Percentiles rank a stretch among this genome's conserved stretches.
Conservation (phyloP, 2,888 invertebrate genomes). For the Orgyia antiqua region DNA sequence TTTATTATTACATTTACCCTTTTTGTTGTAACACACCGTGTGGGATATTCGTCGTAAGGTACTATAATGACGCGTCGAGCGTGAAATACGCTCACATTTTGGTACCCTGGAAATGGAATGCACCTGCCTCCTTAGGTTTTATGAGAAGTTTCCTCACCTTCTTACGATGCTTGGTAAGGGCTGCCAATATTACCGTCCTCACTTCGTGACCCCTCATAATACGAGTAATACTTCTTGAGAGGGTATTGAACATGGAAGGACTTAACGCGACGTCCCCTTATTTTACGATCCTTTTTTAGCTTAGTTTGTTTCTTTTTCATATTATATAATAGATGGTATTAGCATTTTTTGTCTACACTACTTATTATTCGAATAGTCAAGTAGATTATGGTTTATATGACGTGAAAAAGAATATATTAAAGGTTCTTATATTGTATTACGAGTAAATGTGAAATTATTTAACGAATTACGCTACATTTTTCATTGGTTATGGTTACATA, state of each 20-base stretch:
- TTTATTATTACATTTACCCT: slow-evolving; percentile 70
- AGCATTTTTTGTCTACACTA: no score
- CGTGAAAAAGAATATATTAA: no score
- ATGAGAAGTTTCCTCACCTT: slow-evolving; percentile 75
- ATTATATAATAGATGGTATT: slow-evolving; percentile 44
- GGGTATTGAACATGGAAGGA: slow-evolving; percentile 61
- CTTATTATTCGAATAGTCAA: no score
- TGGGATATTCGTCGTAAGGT: slow-evolving; percentile 49
- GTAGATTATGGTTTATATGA: no score
- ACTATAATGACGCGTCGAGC: slow-evolving; percentile 65
- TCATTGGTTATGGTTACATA: no score
- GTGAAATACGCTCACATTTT: slow-evolving; percentile 73
- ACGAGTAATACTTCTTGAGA: slow-evolving; percentile 72
- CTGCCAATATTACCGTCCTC: slow-evolving; percentile 72
- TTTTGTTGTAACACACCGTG: slow-evolving; percentile 53
- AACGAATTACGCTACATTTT: no score
- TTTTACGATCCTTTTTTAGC: slow-evolving; percentile 54
- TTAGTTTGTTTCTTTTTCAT: slow-evolving; percentile 50
- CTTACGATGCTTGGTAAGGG: slow-evolving; percentile 64
- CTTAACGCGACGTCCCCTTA: slow-evolving; percentile 48
- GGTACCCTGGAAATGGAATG: slow-evolving; percentile 72
- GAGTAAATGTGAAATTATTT: no score
- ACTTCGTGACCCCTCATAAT: slow-evolving; percentile 77
- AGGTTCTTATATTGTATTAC: no score
- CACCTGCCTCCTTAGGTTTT: slow-evolving; percentile 77